Conservation (phyloP, 2,113 vertebrate genomes). For the cat (Felis catus) region F.catus_Fca126_mat1.0 CM031420.1:35364001-35364500, state of each 20-base stretch:
- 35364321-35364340: background rate
- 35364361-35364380: background rate
- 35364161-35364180: conserved; percentile 76
- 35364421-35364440: background rate
- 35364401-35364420: background rate
- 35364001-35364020: conserved; percentile 84
- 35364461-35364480: background rate
- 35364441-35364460: background rate
- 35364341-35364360: background rate
- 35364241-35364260: background rate
- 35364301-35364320: background rate
- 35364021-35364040: conserved; percentile 84
- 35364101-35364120: conserved; percentile 86
- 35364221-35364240: conserved; percentile 34
- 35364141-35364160: conserved; percentile 70
- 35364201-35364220: conserved; percentile 75
- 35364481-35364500: background rate
- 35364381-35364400: background rate
- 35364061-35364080: conserved; percentile 82
- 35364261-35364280: background rate
- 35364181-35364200: conserved; percentile 69
- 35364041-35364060: conserved; percentile 85
- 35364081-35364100: conserved; percentile 82
- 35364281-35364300: conserved; percentile 42
- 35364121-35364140: conserved; percentile 66